Evolutionary conservation across 2,113 vertebrate species (phyloP).

Genomic region (Pantherophis guttatus): DNA sequence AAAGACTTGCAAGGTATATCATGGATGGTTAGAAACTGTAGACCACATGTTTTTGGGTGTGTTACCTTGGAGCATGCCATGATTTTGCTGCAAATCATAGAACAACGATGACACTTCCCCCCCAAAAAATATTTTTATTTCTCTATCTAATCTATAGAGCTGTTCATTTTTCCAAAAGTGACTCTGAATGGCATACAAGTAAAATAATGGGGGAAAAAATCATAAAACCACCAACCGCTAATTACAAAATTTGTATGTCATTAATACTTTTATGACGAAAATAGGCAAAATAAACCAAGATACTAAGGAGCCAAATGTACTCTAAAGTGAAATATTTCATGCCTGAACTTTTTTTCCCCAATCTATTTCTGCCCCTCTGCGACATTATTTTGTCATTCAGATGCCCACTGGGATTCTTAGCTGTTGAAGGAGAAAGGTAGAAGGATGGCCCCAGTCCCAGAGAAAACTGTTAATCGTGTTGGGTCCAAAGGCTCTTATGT

Average conservation of each 20-base stretch:
- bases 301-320: background rate
- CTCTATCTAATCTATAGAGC: too few relatives aligned
- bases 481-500: background rate
- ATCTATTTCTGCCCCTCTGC: background rate
- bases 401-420: background rate
- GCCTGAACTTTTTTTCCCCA: too few relatives aligned
- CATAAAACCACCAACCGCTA: too few relatives aligned
- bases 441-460: background rate
- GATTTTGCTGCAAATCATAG: background rate
- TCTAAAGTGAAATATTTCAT: background rate
- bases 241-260: too few relatives aligned
- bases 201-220: too few relatives aligned
- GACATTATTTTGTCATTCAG: background rate
- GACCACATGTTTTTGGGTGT: background rate
- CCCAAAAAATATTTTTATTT: too few relatives aligned
- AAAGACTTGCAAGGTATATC: background rate
- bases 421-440: background rate
- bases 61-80: background rate
- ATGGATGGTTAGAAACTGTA: background rate
- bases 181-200: too few relatives aligned
- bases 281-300: background rate
- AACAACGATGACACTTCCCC: background rate
- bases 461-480: background rate
- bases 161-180: too few relatives aligned
- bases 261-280: background rate